Evolutionary conservation across 2,797 vertebrate genomes (phyloP).

Genomic region (Sternarchorhynchus goeldii): DNA sequence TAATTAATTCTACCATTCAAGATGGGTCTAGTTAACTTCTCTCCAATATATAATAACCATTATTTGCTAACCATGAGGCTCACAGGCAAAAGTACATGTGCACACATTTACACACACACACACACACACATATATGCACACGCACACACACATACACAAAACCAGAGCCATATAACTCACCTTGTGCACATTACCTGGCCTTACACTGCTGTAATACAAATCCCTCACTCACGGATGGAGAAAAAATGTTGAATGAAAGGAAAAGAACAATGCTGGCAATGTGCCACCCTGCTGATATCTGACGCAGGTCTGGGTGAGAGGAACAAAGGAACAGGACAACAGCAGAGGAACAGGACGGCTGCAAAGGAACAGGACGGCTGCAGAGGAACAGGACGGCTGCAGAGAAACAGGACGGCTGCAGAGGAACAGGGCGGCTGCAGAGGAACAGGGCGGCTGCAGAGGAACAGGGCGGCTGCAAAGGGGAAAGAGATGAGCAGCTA

Average conservation of each 20-base stretch:
- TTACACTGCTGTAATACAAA: neutral
- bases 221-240: neutral
- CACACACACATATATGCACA: neutral
- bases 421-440: constrained; percentile 7
- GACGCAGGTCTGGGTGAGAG: neutral
- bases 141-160: neutral
- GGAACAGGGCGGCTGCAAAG: constrained; percentile 20
- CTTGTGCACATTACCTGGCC: constrained; percentile 40
- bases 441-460: constrained; percentile 16
- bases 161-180: constrained; percentile 43
- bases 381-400: neutral
- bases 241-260: neutral
- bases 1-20: neutral
- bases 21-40: neutral
- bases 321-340: constrained; percentile 35
- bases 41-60: constrained; percentile 7
- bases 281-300: neutral
- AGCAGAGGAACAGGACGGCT: constrained; percentile 14
- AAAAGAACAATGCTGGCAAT: constrained; percentile 16
- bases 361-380: constrained; percentile 20
- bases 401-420: constrained; percentile 24
- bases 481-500: neutral
- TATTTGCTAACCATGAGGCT: constrained; percentile 27
- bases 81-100: neutral
- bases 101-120: neutral